Percentiles rank a stretch among this genome's conserved stretches.
Evolutionary conservation across 2,888 invertebrate genomes (phyloP).

Genomic region (Escarpia spicata): DNA sequence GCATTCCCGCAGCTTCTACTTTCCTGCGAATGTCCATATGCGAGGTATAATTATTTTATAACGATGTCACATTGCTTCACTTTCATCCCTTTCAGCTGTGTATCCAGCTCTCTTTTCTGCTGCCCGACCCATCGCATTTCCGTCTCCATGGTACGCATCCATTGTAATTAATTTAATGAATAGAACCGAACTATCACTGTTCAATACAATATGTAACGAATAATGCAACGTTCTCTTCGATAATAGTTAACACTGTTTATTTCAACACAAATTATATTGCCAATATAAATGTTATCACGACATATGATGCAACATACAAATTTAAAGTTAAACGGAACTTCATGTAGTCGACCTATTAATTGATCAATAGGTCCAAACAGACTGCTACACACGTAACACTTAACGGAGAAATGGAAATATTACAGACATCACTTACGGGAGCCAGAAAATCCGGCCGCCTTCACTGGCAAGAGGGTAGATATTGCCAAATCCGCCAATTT

Average conservation of each 20-base stretch:
- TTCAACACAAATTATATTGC: not conserved
- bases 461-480: not conserved
- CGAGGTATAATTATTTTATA: too few relatives aligned
- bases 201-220: not conserved
- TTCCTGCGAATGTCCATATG: too few relatives aligned
- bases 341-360: not conserved
- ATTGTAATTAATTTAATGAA: too few relatives aligned
- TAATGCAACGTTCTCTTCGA: not conserved
- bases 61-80: too few relatives aligned
- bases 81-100: too few relatives aligned
- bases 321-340: not conserved
- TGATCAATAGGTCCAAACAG: not conserved
- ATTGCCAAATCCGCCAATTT: not conserved
- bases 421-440: not conserved
- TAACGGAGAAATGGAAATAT: not conserved
- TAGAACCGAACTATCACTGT: too few relatives aligned
- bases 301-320: not conserved
- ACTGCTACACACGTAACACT: not conserved
- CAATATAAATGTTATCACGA: not conserved
- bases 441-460: not conserved
- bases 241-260: not conserved
- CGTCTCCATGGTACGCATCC: too few relatives aligned
- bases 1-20: too few relatives aligned
- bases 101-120: too few relatives aligned
- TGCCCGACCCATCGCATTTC: too few relatives aligned